Conservation (phyloP, 53 echinoderm and acorn worm genomes). For the Patiria pectinifera region DNA sequence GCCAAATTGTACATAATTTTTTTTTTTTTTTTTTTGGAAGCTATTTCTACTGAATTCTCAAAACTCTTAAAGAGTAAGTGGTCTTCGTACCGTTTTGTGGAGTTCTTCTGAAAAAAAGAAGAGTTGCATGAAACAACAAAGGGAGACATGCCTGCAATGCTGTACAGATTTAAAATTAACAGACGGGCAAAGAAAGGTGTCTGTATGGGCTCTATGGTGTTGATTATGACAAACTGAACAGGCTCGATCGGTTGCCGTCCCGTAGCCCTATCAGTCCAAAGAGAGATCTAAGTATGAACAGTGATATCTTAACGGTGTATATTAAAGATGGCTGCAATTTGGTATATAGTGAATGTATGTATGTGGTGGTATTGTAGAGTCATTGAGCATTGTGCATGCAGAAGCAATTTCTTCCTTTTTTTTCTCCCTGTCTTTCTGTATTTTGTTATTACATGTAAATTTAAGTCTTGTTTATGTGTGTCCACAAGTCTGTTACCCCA, state of each 20-base stretch:
- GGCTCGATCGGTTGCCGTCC: background rate
- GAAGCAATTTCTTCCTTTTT: constrained; percentile 6
- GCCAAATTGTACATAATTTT: constrained; percentile 11
- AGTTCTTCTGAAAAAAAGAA: constrained; percentile 36
- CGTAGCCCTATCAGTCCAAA: background rate
- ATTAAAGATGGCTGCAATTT: constrained; percentile 20
- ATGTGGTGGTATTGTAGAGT: constrained; percentile 4
- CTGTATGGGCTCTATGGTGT: background rate
- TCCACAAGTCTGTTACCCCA: no score
- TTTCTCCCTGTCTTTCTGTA: background rate
- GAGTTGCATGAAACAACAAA: constrained; percentile 23
- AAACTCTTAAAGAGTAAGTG: constrained; percentile 1
- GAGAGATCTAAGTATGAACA: background rate
- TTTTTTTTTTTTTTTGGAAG: constrained; percentile 20
- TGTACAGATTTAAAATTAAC: constrained; percentile 45
- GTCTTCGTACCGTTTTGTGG: background rate
- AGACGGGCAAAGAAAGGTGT: background rate
- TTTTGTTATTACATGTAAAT: background rate
- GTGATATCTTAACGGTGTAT: background rate
- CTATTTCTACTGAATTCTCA: background rate
- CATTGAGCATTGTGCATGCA: constrained; percentile 6
- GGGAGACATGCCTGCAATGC: constrained; percentile 52
- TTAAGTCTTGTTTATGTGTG: background rate
- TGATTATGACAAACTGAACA: constrained; percentile 36
- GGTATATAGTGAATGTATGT: constrained; percentile 17